Percentiles rank a stretch among this genome's conserved stretches.
phyloP scores from a whole-genome alignment of 1,140 invertebrate genomes.

The Asobara japonica region DNA sequence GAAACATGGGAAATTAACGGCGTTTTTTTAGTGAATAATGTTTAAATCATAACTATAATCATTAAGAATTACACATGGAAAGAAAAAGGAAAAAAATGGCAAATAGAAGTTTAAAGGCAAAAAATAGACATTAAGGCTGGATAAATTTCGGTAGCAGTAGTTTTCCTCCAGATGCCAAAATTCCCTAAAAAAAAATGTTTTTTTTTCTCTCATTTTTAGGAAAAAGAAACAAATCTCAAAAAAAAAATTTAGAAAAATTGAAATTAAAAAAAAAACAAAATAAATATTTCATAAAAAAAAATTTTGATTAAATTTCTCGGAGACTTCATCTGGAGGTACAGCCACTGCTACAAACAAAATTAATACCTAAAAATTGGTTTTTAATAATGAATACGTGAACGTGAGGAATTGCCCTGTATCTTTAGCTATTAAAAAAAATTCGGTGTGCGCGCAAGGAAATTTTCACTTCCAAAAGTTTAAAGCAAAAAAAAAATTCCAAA shows the following conservation, averaged over 20 bases:
- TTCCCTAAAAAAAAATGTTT: not conserved
- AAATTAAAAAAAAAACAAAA: constrained; percentile 24
- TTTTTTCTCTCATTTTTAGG: constrained; percentile 24
- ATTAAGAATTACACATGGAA: constrained; percentile 64
- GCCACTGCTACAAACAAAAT: constrained; percentile 46
- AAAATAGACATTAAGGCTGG: constrained; percentile 37
- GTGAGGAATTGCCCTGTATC: constrained; percentile 64
- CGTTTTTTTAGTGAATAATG: constrained; percentile 62
- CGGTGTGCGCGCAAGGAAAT: constrained; percentile 18
- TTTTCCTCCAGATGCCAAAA: constrained; percentile 56
- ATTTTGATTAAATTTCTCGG: too few species aligned
- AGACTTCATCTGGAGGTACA: constrained; percentile 53
- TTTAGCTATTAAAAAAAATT: constrained; percentile 28
- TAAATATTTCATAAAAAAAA: too few species aligned
- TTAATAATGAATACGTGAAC: constrained; percentile 47
- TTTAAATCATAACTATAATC: constrained; percentile 64
- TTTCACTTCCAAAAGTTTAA: too few species aligned
- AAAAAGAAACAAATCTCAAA: constrained; percentile 28
- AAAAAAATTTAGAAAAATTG: constrained; percentile 26
- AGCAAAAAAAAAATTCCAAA: constrained; percentile 7
- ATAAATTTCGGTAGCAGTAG: constrained; percentile 44
- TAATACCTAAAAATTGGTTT: constrained; percentile 38
- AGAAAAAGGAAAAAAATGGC: too few species aligned
- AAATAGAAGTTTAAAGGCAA: constrained; percentile 61
- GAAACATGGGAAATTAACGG: constrained; percentile 46